phyloP scores from a whole-genome alignment of 1,140 invertebrate genomes.

The Drosophila varians region DNA sequence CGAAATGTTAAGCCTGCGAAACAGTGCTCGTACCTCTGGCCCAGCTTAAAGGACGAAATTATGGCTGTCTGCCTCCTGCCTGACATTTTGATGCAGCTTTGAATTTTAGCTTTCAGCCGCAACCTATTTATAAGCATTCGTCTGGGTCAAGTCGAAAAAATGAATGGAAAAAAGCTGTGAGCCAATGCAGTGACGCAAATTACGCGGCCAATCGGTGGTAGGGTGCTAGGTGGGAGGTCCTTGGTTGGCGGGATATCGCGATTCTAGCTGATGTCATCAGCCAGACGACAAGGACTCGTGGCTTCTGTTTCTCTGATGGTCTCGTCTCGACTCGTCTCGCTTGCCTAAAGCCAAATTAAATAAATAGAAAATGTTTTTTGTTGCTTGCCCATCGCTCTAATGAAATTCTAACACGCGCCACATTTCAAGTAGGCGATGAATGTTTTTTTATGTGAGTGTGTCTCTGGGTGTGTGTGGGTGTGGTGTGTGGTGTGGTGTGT shows the following conservation, averaged over 20 bases:
- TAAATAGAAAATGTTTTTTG: constrained; percentile 64
- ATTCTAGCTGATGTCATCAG: constrained; percentile 69
- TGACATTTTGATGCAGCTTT: neutral
- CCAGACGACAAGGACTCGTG: constrained; percentile 35
- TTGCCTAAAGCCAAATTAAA: constrained; percentile 64
- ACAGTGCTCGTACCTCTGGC: neutral
- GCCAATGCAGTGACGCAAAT: constrained; percentile 38
- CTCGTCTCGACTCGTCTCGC: constrained; percentile 16
- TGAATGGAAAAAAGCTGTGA: neutral
- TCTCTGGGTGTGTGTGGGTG: neutral
- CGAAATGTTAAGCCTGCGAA: neutral
- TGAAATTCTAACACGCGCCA: constrained; percentile 69
- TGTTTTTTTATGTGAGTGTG: neutral
- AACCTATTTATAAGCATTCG: constrained; percentile 39
- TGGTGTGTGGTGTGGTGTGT: too few species aligned
- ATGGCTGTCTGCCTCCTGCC: neutral
- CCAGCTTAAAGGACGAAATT: neutral
- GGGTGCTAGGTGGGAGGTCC: neutral
- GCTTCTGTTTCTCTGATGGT: constrained; percentile 22
- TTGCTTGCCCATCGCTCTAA: constrained; percentile 54
- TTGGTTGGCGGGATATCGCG: constrained; percentile 13
- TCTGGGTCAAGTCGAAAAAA: constrained; percentile 4
- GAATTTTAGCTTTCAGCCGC: neutral
- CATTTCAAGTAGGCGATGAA: constrained; percentile 31
- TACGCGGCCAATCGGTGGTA: constrained; percentile 5